Base-by-base conservation (phyloP, 2,888 invertebrate genomes). In the Pristionchus fissidentatus region DNA sequence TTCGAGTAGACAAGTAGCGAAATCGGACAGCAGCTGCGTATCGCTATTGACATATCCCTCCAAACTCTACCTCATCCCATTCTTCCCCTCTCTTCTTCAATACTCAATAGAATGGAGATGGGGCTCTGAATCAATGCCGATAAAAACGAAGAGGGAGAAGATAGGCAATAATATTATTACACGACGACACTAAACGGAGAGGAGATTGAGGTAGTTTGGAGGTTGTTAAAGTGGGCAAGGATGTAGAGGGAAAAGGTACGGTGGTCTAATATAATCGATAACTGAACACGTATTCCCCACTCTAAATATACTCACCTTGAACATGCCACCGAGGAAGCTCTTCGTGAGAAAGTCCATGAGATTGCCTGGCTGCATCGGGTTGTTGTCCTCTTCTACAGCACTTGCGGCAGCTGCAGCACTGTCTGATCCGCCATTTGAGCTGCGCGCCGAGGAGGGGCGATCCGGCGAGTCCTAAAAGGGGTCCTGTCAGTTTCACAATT, bases 91-190 rank as follows among this genome's bases (percentile, higher is more conserved):
- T 77, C 52, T 43, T 73, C 43, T 29, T 8, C 46, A 77, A 77
- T 70, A 70, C 70, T 70, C 70, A 70, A 70, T 70, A 70, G 70
- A 70, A 70, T 70, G 70, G n/a, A n/a, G n/a, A n/a, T n/a, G n/a
- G n/a, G 70, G 70, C 70, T 29, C 32, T 41, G 70, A 70, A 70
- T 70, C 70, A 70, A 70, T 70, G 70, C 70, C 70, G 70, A 70
- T 70, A 70, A 70, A 70, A 70, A 70, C 22, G 70, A 70, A 22
- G 70, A 70, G 62, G n/a, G 38, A 38, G 66, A 66, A 41, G 70
- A 70, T 70, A 26, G 70, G 70, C 70, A 70, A 70, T 70, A 70
- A 70, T 70, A 70, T 70, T 70, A 70, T 70, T 70, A 70, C 70
- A 70, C 70, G 70, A 70, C 70, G 70, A 32, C 43, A 70, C 70